Evolutionary conservation across 2,888 invertebrate genomes (phyloP), one percentile per base, ranked within the genome.

Genomic region (Drosophila fungiperda): DNA sequence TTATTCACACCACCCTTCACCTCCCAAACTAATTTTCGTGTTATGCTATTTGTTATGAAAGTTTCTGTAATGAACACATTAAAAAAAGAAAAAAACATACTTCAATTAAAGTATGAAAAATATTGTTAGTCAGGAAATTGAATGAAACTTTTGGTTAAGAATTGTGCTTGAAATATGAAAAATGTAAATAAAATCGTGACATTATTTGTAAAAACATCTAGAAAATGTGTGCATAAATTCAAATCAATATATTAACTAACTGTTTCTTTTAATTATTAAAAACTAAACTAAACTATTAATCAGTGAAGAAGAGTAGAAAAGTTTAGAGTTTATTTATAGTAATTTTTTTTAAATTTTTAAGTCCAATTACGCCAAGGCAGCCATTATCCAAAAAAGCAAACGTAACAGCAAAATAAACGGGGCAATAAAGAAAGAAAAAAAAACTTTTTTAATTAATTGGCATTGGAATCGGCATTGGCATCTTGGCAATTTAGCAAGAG

Each of bases 361-460:
- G 20, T 53, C 26, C 38, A 55, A 55, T 76, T 54, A 58, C 58
- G 64, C 49, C 75, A 53, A 61, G 60, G 33, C 70, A 60, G 48
- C 48, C 65, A 75, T 62, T 60, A 59, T 55, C 54, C 53, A 60
- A 50, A 36, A 58, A 9, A 15, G 23, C 15, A 17, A 48, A 15
- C 23, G 12, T 26, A 38, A 58, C 42, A 49, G 26, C 38, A 17
- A 32, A 17, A 52, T 20, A 48, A 45, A n/a, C 11, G n/a, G 11
- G 35, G 32, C 45, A 52, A 61, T 60, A 66, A 64, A 29, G 20
- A 53, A 42, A 15, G 32, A 45, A 53, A 54, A 62, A 48, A 65
- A 73, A 90, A 85, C 78, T 90, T 85, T 85, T 90, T 66, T 83
- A 90, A 85, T 85, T 85, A 85, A 90, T 85, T 49, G 67, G 38